Conservation (phyloP, 2,888 invertebrate species). For the Drosophila birchii region DNA sequence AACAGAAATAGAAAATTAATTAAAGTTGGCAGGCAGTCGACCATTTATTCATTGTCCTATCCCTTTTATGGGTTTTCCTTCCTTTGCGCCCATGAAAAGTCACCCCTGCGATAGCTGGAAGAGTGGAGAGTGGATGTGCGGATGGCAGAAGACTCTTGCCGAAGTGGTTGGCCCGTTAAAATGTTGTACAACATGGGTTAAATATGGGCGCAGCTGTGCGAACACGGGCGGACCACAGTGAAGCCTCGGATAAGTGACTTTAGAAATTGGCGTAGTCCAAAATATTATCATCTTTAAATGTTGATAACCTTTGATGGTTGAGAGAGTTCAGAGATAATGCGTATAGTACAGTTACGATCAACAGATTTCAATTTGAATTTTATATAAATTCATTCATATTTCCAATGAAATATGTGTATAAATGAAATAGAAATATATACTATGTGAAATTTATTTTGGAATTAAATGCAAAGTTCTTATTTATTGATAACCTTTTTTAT, state of each 20-base stretch:
- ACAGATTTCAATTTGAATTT: neutral
- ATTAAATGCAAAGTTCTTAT: too few species aligned
- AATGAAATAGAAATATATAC: too few species aligned
- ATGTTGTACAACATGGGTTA: slow-evolving; percentile 79
- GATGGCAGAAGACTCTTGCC: slow-evolving; percentile 44
- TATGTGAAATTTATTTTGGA: too few species aligned
- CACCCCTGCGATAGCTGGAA: slow-evolving; percentile 58
- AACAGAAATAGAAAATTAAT: slow-evolving; percentile 73
- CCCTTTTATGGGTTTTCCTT: slow-evolving; percentile 43
- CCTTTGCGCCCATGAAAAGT: slow-evolving; percentile 52
- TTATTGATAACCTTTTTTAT: neutral
- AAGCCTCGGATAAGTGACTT: slow-evolving; percentile 9
- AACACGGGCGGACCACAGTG: slow-evolving; percentile 46
- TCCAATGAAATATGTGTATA: too few species aligned
- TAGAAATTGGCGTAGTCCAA: neutral
- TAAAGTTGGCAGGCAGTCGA: slow-evolving; percentile 62
- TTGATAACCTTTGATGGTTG: neutral
- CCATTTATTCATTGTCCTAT: slow-evolving; percentile 51
- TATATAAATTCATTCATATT: neutral
- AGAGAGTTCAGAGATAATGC: neutral
- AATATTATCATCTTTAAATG: neutral
- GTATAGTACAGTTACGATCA: neutral
- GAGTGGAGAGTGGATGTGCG: slow-evolving; percentile 5
- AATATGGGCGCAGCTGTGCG: slow-evolving; percentile 73
- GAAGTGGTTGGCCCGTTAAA: slow-evolving; percentile 77